Evolutionary conservation across 2,888 invertebrate genomes (phyloP).

Genomic region (Onchidella celtica): DNA sequence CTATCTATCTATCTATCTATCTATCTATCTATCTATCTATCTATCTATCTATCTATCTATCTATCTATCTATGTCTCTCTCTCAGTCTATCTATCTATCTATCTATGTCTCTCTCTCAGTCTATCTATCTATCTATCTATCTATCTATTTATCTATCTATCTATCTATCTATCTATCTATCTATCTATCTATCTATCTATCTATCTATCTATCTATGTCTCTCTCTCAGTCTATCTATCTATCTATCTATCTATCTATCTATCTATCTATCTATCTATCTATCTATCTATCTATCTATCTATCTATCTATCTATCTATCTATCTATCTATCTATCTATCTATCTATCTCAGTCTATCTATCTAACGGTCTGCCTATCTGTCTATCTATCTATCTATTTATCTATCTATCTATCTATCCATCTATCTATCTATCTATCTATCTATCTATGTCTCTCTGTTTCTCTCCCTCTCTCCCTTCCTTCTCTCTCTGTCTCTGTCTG

Average conservation of each 20-base stretch:
- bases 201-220: too few species aligned
- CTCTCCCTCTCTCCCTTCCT: conserved; percentile 12
- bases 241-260: neutral
- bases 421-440: neutral
- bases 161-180: too few species aligned
- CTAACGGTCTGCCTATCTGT: neutral
- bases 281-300: neutral
- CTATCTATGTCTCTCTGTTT: conserved; percentile 10
- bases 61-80: too few species aligned
- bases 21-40: too few species aligned
- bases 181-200: too few species aligned
- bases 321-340: neutral
- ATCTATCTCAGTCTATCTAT: neutral
- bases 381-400: neutral
- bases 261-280: neutral
- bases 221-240: too few species aligned
- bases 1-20: conserved; percentile 6
- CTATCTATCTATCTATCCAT: neutral
- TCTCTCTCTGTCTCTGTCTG: conserved; percentile 34
- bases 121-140: too few species aligned
- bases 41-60: too few species aligned
- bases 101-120: too few species aligned
- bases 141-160: too few species aligned
- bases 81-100: too few species aligned
- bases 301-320: neutral